phyloP scores from a whole-genome alignment of 2,797 vertebrate genomes.

The Manis javanica region DNA sequence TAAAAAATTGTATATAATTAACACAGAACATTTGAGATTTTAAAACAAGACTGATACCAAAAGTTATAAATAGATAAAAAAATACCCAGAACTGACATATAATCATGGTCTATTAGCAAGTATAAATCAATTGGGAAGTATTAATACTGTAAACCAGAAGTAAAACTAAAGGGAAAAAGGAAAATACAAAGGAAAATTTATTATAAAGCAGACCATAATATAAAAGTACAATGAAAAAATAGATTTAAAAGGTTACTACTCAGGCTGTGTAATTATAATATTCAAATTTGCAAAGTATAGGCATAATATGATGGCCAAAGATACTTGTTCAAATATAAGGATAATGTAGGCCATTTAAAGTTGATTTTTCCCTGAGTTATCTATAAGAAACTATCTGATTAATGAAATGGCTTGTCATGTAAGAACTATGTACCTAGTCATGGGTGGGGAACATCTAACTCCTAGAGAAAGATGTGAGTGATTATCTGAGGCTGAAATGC shows the following conservation, averaged over 20 bases:
- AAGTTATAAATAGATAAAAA: slow-evolving; percentile 6
- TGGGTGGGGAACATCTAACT: background rate
- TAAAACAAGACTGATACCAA: background rate
- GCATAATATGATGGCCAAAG: background rate
- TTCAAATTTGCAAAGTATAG: background rate
- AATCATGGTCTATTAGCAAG: background rate
- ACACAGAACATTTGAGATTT: background rate
- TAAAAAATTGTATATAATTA: background rate
- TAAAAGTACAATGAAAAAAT: background rate
- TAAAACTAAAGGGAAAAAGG: slow-evolving; percentile 32
- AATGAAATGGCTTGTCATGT: background rate
- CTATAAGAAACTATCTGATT: background rate
- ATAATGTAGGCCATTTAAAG: background rate
- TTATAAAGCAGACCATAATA: background rate
- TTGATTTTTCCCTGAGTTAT: background rate
- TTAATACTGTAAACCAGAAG: background rate
- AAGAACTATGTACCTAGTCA: background rate
- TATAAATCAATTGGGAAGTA: background rate
- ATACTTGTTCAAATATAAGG: background rate
- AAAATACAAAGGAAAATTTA: background rate
- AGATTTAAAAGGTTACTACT: slow-evolving; percentile 1
- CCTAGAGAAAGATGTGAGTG: background rate
- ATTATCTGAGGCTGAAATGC: background rate
- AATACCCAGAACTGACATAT: background rate
- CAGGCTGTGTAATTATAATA: background rate